Evolutionary conservation across 2,888 invertebrate species (phyloP).

Genomic region (Kuschelorhynchus macadamiae): DNA sequence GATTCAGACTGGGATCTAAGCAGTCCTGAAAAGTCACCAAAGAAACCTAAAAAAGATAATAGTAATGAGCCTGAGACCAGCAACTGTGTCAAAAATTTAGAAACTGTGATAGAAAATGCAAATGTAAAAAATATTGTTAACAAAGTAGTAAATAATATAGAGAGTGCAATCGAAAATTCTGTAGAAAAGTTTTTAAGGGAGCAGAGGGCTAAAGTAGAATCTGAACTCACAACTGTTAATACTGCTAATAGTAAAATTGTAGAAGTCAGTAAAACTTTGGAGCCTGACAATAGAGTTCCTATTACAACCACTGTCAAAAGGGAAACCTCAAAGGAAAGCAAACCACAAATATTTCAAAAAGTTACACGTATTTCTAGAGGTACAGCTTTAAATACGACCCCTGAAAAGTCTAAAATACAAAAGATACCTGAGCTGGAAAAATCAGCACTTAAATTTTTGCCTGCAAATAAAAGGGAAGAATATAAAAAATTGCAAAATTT

Average conservation of each 20-base stretch:
- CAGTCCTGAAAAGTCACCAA: constrained; percentile 37
- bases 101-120: neutral
- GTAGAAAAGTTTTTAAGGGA: constrained; percentile 65
- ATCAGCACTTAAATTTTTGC: constrained; percentile 64
- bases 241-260: neutral
- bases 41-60: constrained; percentile 14
- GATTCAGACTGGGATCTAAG: constrained; percentile 63
- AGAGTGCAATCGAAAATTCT: constrained; percentile 48
- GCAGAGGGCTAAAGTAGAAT: constrained; percentile 65
- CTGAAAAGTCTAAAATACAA: constrained; percentile 3
- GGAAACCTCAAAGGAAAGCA: no score
- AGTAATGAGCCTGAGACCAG: neutral
- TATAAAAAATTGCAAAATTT: constrained; percentile 64
- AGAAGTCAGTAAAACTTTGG: neutral
- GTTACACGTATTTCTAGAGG: neutral
- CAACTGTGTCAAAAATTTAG: neutral
- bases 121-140: no score
- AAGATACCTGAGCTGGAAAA: constrained; percentile 52
- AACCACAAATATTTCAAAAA: constrained; percentile 6
- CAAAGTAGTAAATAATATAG: no score
- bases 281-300: no score
- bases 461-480: constrained; percentile 66
- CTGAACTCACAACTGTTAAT: constrained; percentile 45
- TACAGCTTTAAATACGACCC: neutral
- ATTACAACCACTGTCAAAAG: neutral